Evolutionary conservation across 2,113 vertebrate genomes (phyloP).

Genomic region (Fulmarus glacialis): DNA sequence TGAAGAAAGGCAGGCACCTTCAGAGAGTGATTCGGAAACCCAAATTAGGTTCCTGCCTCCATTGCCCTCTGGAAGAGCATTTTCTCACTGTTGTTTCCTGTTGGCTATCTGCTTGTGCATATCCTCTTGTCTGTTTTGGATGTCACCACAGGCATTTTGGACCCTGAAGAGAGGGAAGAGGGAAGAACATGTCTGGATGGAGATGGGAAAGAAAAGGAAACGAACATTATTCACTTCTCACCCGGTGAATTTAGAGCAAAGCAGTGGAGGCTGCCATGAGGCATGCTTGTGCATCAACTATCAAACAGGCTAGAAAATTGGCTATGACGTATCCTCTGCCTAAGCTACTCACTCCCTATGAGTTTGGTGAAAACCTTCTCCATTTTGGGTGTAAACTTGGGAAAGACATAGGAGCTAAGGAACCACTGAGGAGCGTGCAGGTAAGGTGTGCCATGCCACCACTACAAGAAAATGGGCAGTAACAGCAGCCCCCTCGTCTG

Average conservation of each 20-base stretch:
- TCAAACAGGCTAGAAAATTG: background rate
- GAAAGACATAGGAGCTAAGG: background rate
- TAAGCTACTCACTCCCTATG: background rate
- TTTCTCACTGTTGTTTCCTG: background rate
- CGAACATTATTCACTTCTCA: background rate
- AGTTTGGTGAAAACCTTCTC: background rate
- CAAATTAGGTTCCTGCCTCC: background rate
- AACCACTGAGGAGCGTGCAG: background rate
- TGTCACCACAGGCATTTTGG: background rate
- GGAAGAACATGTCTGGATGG: background rate
- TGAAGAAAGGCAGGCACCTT: background rate
- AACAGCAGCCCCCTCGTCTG: background rate
- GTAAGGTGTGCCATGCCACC: background rate
- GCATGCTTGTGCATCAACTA: background rate
- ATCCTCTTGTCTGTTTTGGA: background rate
- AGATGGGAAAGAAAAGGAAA: background rate
- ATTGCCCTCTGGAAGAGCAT: background rate
- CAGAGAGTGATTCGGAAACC: background rate
- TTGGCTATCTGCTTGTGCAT: background rate
- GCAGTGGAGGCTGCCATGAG: background rate
- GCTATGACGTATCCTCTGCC: background rate
- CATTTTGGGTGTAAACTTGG: background rate
- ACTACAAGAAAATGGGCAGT: background rate
- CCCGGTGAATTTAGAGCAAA: background rate
- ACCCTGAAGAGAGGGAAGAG: background rate